Conservation (phyloP, 2,888 invertebrate species). For the Achlya flavicornis region DNA sequence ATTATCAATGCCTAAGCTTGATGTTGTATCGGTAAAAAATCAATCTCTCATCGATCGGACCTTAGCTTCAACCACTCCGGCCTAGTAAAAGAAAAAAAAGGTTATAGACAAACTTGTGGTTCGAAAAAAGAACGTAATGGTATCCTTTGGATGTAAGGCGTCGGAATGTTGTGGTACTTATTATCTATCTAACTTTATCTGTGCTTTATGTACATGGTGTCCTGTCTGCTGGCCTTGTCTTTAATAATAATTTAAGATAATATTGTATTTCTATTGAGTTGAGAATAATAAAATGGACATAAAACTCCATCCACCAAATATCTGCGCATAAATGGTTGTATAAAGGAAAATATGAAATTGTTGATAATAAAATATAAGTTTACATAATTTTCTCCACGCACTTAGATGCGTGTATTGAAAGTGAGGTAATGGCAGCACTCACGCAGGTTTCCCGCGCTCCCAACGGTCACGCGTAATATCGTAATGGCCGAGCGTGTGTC, state of each 20-base stretch:
- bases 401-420: not conserved
- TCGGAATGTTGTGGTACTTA: not conserved
- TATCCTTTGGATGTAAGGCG: conserved; percentile 6
- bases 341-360: too few relatives aligned
- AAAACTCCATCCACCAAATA: too few relatives aligned
- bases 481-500: too few relatives aligned
- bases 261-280: too few relatives aligned
- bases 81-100: not conserved
- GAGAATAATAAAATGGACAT: too few relatives aligned
- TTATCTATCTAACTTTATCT: not conserved
- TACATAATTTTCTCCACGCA: too few relatives aligned
- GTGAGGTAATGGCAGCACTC: not conserved
- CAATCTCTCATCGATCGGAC: conserved; percentile 4
- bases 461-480: not conserved
- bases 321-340: too few relatives aligned
- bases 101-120: not conserved
- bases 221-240: not conserved
- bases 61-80: conserved; percentile 3
- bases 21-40: conserved; percentile 5
- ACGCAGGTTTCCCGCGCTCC: not conserved
- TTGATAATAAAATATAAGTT: too few relatives aligned
- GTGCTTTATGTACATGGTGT: too few relatives aligned
- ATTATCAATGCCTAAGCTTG: not conserved
- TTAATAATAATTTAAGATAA: not conserved
- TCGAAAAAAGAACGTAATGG: conserved; percentile 1